Conservation (phyloP, 2,888 invertebrate genomes). For the Epistrophe grossulariae region DNA sequence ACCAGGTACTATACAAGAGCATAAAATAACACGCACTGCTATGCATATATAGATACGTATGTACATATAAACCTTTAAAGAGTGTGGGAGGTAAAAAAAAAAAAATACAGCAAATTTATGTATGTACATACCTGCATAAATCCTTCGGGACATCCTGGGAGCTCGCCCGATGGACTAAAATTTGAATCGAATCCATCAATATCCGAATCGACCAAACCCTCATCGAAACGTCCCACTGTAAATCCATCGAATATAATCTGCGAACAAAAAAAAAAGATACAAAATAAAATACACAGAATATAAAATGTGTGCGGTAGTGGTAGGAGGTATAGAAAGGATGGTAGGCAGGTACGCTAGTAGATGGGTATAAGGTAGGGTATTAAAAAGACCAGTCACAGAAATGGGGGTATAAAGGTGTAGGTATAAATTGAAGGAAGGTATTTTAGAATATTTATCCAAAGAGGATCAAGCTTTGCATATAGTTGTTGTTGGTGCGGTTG, state of each 20-base stretch:
- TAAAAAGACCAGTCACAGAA: not conserved
- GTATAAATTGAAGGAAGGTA: constrained; percentile 40
- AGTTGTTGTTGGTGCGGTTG: constrained; percentile 53
- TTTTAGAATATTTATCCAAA: constrained; percentile 69
- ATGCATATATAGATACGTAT: not conserved
- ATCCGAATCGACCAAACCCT: constrained; percentile 85
- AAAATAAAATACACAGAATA: constrained; percentile 32
- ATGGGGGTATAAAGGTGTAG: not conserved
- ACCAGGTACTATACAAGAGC: not conserved
- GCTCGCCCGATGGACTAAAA: constrained; percentile 85
- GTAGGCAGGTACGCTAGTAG: not conserved
- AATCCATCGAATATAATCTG: constrained; percentile 94
- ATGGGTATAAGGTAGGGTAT: not conserved
- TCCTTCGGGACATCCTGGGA: constrained; percentile 93
- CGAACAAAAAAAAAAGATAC: constrained; percentile 66
- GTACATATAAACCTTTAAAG: not conserved
- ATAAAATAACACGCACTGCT: constrained; percentile 15
- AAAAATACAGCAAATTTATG: constrained; percentile 62
- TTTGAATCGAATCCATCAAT: constrained; percentile 83
- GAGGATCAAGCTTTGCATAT: constrained; percentile 64
- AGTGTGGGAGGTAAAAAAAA: not conserved
- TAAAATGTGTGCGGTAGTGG: not conserved
- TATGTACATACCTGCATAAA: constrained; percentile 90
- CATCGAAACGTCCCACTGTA: constrained; percentile 92
- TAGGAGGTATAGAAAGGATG: not conserved